Evolutionary conservation across 2,888 invertebrate species (phyloP), one percentile per base, ranked within the genome.

Genomic region (Papilio demoleus): DNA sequence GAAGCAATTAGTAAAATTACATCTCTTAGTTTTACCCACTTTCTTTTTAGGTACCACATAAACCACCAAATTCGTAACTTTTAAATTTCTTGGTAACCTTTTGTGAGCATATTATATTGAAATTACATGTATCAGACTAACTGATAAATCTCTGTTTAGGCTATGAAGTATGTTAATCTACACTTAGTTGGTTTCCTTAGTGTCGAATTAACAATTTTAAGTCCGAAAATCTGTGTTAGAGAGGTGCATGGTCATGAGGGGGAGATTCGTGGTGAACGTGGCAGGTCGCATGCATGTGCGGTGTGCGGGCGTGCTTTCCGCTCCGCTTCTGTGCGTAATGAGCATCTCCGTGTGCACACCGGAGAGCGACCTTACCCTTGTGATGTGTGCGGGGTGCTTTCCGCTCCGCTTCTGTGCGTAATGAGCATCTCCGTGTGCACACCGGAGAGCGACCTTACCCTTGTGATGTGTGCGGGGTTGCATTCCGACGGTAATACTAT

Each of bases 401-500:
- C 79, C 83, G 88, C 64, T 86, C 87, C 5, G 76, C 80, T 56
- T 81, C 83, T 58, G 81, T 84, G 76, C 78, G 83, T 31, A 80
- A 80, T 66, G 88, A 87, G 45, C 88, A 89, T 70, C 70, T 84
- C 65, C 81, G 89, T 19, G 82, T 82, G 9, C 89, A 88, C 74
- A 85, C 86, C 0, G 87, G 86, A 40, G 86, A 85, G 72, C 74
- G 88, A 8, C 88, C 88, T 0, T 88, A 79, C 73, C 83, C 85
- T 0, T 90, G 90, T 66, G 88, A 89, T 60, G 78, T 87, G n/a
- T 90, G 90, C 71, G 88, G 87, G 3, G 77, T 86, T 14, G 78
- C 85, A 3, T 88, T 90, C 71, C 70, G 85, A 24, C 68, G 81
- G 83, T 83, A 11, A 71, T 1, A 34, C 50, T 31, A 19, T 4